Evolutionary conservation across 2,888 invertebrate genomes (phyloP), one percentile per base, ranked within the genome.

Genomic region (Cephus rjabovi): DNA sequence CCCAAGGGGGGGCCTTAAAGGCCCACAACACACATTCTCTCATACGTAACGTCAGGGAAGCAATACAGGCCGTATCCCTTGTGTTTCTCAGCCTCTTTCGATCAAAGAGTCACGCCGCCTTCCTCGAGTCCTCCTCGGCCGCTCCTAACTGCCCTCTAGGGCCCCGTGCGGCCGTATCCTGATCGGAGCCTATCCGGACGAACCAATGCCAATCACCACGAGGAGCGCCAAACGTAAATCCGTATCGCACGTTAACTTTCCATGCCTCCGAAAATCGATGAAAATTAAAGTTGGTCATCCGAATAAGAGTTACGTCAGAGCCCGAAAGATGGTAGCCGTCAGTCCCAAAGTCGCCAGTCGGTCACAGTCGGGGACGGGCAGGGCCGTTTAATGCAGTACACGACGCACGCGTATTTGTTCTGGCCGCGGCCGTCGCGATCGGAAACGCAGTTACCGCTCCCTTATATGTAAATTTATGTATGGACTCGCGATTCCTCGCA

Each of bases 61-160:
- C 34, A 34, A 71, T 33, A 34, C 15, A 71, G 71, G 31, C 31
- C 71, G 34, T 31, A 80, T 83, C 82, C 81, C 83, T 79, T 77
- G 76, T 69, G 76, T 80, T 82, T 81, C 83, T 77, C 79, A 73
- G 83, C 80, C 81, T 80, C 79, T 79, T 76, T 73, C 82, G 84
- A 84, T 84, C 84, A 84, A 84, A 84, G 84, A 74, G 11, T 31
- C 75, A 37, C 73, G 83, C 84, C 84, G 84, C 79, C 83, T 83
- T 80, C 83, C 83, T 83, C 81, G 83, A 83, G 83, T 83, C 83
- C 78, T 31, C 79, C 76, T 77, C 31, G 12, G 80, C 71, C 83
- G 80, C 83, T 83, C 83, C 82, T 83, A 83, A 83, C 82, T 82
- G 82, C 83, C 81, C 77, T 83, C 79, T 56, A 56, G 23, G 9